A percentile compares a stretch with the other conserved stretches of the same genome.
Conservation (phyloP, 2,888 invertebrate genomes). For the Eucriotettix oculatus region DNA sequence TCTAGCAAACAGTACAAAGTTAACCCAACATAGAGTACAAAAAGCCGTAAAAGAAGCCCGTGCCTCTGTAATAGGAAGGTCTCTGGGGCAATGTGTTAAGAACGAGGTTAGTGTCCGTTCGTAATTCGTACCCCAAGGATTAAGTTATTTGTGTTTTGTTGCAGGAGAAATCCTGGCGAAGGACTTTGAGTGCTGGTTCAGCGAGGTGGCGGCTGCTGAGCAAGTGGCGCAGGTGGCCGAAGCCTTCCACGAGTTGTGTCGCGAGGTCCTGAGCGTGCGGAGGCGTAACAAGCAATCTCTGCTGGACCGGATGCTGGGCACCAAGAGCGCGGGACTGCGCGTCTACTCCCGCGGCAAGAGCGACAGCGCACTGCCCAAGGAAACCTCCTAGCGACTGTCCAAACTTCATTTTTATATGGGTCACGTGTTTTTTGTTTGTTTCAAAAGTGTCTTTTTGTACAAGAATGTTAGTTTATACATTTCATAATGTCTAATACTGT, state of each 20-base stretch:
- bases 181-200: slow-evolving; percentile 75
- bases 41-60: no score
- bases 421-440: no score
- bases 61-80: no score
- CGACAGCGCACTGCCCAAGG: slow-evolving; percentile 74
- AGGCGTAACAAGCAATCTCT: slow-evolving; percentile 73
- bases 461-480: no score
- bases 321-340: slow-evolving; percentile 45
- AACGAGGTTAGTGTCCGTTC: no score
- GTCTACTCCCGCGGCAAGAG: slow-evolving; percentile 76
- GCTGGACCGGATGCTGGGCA: slow-evolving; percentile 63
- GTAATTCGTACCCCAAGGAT: no score
- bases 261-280: slow-evolving; percentile 61
- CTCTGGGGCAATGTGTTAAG: no score
- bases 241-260: slow-evolving; percentile 69
- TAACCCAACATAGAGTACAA: no score
- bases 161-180: slow-evolving; percentile 61
- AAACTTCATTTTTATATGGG: neutral
- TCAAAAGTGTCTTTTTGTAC: no score
- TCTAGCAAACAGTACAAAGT: no score
- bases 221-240: slow-evolving; percentile 67
- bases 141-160: slow-evolving; percentile 1
- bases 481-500: no score
- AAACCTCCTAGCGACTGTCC: slow-evolving; percentile 20
- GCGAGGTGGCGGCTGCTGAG: slow-evolving; percentile 77